Conservation (phyloP, 2,113 vertebrate genomes). For the Nesogale talazaci region DNA sequence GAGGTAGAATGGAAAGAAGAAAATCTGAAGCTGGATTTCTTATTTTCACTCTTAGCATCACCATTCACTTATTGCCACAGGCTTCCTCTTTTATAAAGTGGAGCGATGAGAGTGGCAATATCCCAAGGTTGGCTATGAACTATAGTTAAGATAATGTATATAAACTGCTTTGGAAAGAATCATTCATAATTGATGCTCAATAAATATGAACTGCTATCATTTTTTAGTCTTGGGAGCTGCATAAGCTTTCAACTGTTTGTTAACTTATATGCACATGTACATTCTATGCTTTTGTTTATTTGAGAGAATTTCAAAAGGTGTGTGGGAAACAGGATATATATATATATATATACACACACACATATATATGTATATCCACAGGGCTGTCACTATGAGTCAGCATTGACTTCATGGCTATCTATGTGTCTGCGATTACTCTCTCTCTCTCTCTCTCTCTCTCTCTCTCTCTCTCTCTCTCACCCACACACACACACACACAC, state of each 20-base stretch:
- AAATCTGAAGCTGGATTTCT: neutral
- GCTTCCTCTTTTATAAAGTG: neutral
- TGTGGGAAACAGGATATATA: too few relatives aligned
- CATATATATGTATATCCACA: too few relatives aligned
- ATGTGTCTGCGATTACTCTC: too few relatives aligned
- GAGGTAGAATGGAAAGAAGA: neutral
- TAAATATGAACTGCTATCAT: neutral
- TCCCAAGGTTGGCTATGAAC: neutral
- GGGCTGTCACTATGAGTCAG: too few relatives aligned
- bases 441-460: too few relatives aligned
- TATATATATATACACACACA: too few relatives aligned
- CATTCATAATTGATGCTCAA: neutral
- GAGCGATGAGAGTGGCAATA: neutral
- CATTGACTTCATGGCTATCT: too few relatives aligned
- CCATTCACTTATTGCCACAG: neutral
- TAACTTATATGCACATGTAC: neutral
- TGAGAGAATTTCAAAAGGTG: too few relatives aligned
- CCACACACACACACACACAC: too few relatives aligned
- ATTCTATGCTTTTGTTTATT: neutral
- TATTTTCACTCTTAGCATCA: neutral
- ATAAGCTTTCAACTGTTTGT: neutral
- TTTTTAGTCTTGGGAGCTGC: neutral
- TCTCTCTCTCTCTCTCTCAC: too few relatives aligned
- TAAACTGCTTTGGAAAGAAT: neutral
- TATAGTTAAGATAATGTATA: neutral